Base-by-base conservation (phyloP, 1,140 invertebrate species). In the Ceratosolen fusciceps region DNA sequence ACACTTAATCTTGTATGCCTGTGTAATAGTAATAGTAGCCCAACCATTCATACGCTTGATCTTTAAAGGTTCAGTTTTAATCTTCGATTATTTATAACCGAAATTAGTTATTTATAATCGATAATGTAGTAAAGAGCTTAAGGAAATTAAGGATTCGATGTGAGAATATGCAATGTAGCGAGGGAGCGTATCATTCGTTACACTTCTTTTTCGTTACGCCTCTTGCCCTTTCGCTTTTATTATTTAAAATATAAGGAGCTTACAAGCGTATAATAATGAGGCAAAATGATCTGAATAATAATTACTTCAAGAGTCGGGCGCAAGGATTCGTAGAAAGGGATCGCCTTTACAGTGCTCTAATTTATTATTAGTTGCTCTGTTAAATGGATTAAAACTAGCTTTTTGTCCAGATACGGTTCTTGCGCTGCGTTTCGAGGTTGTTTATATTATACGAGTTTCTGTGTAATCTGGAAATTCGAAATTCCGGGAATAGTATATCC, bases 371-470 rank as follows among this genome's bases (percentile, higher is more conserved):
- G 60, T 37, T 67, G n/a, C n/a, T 47, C 29, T 5, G 62, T 68
- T 77, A 60, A 77, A 71, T 71, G 65, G 75, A 77, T 77, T 77
- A 77, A 58, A 70, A 54, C 0, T 9, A 47, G 74, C 19, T 77
- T 77, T 77, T 47, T 47, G 34, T 71, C 52, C 21, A 16, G 9
- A 10, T 71, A 34, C 12, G n/a, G 16, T 49, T 49, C 43, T 56
- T 19, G 47, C 0, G 49, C 31, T 9, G 26, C 19, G 4, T 26
- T 3, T 16, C 58, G 19, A 62, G 62, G 54, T 77, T 68, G 65
- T 77, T 77, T 68, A 39, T 68, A 77, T 68, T 54, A 68, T 49
- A 24, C 70, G 34, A 56, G 43, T 39, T 80, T 39, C 8, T 65
- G 21, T 52, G 37, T 72, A 78, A 78, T 78, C 54, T 58, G 37